Percentiles rank a stretch among this genome's conserved stretches.
phyloP scores from a whole-genome alignment of 2,797 vertebrate species.

The Syncerus caffer region DNA sequence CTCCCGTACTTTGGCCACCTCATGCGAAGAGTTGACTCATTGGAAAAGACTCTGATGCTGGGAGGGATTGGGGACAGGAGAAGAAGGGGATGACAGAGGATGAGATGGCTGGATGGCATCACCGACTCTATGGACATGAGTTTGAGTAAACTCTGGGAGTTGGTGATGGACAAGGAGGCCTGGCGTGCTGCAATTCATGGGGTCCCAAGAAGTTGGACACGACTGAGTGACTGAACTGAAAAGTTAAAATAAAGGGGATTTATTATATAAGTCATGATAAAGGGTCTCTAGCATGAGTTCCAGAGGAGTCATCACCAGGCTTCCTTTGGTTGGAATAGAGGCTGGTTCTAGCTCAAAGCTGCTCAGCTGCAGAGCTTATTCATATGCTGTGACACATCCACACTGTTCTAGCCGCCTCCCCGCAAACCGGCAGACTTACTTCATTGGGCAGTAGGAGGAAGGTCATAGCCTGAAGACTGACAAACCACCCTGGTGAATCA shows the following conservation, averaged over 20 bases:
- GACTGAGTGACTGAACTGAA: neutral
- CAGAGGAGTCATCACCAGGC: neutral
- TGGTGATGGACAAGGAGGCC: no score
- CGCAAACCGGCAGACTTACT: neutral
- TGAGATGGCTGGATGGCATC: no score
- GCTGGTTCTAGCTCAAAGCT: neutral
- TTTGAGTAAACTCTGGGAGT: no score
- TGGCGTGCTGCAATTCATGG: no score
- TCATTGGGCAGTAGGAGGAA: neutral
- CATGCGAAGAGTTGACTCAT: rapidly evolving
- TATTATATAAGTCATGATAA: neutral
- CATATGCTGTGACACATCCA: neutral
- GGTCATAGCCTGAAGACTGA: neutral
- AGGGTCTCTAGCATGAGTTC: neutral
- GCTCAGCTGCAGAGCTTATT: neutral
- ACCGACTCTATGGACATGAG: no score
- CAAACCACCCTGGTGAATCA: neutral
- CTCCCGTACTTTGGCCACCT: no score
- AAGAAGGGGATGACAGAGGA: no score
- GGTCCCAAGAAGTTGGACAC: no score
- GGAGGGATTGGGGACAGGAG: no score
- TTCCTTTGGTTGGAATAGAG: neutral
- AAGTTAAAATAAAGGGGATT: neutral
- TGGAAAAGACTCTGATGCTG: no score
- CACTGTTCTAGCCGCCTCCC: neutral